phyloP scores from a whole-genome alignment of 2,113 vertebrate species.

The Bos indicus region DNA sequence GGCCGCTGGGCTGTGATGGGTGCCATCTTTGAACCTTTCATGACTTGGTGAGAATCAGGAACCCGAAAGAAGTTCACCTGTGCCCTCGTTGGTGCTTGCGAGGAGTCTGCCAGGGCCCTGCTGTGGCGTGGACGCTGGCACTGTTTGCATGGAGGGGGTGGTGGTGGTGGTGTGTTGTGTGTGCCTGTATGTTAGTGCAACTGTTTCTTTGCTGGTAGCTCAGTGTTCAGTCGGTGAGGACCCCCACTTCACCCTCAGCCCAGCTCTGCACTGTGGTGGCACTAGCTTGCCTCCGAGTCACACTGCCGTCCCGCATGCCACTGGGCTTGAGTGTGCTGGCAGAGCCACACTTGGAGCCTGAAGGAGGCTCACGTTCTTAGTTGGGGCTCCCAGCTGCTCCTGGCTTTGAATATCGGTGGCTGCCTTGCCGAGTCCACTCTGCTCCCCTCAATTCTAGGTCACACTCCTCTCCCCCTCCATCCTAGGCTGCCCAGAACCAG shows the following conservation, averaged over 20 bases:
- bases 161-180: too few relatives aligned
- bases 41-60: background rate
- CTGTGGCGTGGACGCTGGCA: background rate
- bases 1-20: background rate
- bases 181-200: background rate
- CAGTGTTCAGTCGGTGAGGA: background rate
- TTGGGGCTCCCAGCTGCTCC: background rate
- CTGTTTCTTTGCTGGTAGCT: background rate
- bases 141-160: rapidly evolving
- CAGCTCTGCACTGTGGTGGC: background rate
- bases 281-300: background rate
- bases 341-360: background rate
- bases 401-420: background rate
- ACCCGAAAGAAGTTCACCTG: background rate
- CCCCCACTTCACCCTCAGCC: background rate
- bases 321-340: background rate
- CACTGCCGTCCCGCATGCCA: background rate
- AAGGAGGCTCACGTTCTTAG: background rate
- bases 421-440: background rate
- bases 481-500: background rate
- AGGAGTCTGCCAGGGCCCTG: background rate
- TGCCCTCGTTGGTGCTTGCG: background rate
- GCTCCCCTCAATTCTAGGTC: background rate
- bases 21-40: background rate
- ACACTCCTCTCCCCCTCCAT: background rate